phyloP scores from a whole-genome alignment of 2,113 vertebrate genomes.

The Sorex araneus region DNA sequence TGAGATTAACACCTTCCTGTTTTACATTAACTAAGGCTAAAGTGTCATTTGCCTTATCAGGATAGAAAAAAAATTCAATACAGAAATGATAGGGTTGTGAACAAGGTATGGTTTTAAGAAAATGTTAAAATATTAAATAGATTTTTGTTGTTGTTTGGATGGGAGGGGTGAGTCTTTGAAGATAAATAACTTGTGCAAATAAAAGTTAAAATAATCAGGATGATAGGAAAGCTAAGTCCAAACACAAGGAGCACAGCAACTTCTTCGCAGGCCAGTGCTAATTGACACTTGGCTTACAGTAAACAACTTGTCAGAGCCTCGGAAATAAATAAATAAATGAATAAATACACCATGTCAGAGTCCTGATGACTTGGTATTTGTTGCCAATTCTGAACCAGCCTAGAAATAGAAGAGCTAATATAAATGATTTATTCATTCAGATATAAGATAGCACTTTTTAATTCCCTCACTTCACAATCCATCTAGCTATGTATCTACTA shows the following conservation, averaged over 20 bases:
- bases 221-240: constrained; percentile 26
- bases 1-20: constrained; percentile 65
- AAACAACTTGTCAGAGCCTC: constrained; percentile 70
- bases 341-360: constrained; percentile 45
- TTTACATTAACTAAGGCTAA: constrained; percentile 80
- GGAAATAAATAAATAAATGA: constrained; percentile 55
- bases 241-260: constrained; percentile 33
- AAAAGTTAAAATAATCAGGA: constrained; percentile 66
- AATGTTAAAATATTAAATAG: constrained; percentile 66
- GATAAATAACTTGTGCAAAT: constrained; percentile 13
- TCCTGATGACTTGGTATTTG: constrained; percentile 65
- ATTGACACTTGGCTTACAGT: constrained; percentile 64
- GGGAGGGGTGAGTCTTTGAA: constrained; percentile 58
- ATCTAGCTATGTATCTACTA: constrained; percentile 80
- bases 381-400: constrained; percentile 71
- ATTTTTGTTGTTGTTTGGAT: background rate
- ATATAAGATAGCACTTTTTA: constrained; percentile 82
- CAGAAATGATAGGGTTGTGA: constrained; percentile 40
- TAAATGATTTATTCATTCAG: constrained; percentile 82
- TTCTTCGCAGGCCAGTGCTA: constrained; percentile 65
- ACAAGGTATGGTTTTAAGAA: background rate
- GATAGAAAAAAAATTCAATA: constrained; percentile 58
- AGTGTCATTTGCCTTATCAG: constrained; percentile 78
- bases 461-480: constrained; percentile 79
- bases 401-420: constrained; percentile 75